These are phyloP conservation scores for Therioaphis trifolii DNA, from an alignment of 2,888 invertebrate genomes.

Conservation along the genomic window DNA sequence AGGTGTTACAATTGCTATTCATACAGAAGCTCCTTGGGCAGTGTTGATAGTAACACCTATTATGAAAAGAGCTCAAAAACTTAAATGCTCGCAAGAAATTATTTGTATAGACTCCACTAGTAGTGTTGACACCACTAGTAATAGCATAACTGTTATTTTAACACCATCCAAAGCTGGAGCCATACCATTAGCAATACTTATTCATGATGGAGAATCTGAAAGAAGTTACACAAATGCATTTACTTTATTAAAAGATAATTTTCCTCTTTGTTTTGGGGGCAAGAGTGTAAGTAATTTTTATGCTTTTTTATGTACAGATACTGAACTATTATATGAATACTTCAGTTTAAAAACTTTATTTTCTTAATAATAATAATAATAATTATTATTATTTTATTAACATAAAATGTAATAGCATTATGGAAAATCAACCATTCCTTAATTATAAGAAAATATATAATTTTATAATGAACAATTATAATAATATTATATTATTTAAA, in stretches of 20 bases:
- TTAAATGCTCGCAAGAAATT: slow-evolving; percentile 9
- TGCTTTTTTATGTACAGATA: slow-evolving; percentile 14
- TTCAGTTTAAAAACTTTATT: too few species aligned
- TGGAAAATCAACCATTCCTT: too few species aligned
- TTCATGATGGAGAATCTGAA: slow-evolving; percentile 34
- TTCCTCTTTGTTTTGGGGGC: slow-evolving; percentile 35
- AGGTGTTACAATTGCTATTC: neutral
- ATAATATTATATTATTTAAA: too few species aligned
- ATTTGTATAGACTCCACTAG: slow-evolving; percentile 32
- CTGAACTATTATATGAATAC: too few species aligned
- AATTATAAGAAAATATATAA: too few species aligned
- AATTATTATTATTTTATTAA: too few species aligned
- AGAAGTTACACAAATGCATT: slow-evolving; percentile 38
- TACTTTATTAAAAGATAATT: slow-evolving; percentile 18
- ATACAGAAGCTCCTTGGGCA: neutral
- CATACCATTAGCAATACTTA: slow-evolving; percentile 33
- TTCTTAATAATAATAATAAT: too few species aligned
- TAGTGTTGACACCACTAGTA: slow-evolving; percentile 35
- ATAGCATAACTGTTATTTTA: slow-evolving; percentile 36
- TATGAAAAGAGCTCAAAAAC: slow-evolving; percentile 5
- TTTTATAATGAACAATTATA: too few species aligned
- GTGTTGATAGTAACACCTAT: neutral
- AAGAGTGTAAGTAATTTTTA: slow-evolving; percentile 18
- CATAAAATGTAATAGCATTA: too few species aligned
- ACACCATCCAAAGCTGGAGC: slow-evolving; percentile 41